phyloP scores from a whole-genome alignment of 2,797 vertebrate species.

The Cetoscarus ocellatus region DNA sequence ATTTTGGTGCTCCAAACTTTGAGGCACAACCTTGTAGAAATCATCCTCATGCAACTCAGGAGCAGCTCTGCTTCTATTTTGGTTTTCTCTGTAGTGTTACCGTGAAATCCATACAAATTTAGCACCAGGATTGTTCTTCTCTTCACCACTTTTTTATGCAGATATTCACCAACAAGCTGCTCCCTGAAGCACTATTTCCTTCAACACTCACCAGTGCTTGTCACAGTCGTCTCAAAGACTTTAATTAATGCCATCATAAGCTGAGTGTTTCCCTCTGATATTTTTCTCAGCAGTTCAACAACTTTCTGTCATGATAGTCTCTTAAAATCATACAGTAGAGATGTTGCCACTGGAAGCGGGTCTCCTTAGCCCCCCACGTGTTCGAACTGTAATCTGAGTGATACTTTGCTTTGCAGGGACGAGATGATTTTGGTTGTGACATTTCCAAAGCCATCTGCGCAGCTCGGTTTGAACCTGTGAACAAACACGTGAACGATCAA shows the following conservation, averaged over 20 bases:
- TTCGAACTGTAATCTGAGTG: constrained; percentile 84
- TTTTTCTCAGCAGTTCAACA: constrained; percentile 4
- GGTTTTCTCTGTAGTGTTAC: constrained; percentile 9
- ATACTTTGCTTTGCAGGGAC: constrained; percentile 80
- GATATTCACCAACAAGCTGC: not conserved
- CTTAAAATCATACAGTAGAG: constrained; percentile 81
- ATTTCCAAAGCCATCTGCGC: constrained; percentile 84
- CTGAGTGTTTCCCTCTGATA: constrained; percentile 17
- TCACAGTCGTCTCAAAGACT: constrained; percentile 3
- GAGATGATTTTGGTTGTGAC: constrained; percentile 83
- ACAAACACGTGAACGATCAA: not conserved
- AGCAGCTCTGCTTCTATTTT: constrained; percentile 35
- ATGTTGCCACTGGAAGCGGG: constrained; percentile 71
- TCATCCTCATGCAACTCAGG: constrained; percentile 1
- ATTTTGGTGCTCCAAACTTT: constrained; percentile 21
- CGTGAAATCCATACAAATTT: constrained; percentile 14
- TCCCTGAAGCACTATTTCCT: constrained; percentile 14
- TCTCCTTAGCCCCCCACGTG: constrained; percentile 73
- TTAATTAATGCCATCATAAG: constrained; percentile 11
- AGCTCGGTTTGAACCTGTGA: constrained; percentile 89
- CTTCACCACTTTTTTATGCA: not conserved
- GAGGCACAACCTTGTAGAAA: constrained; percentile 23
- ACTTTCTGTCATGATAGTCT: not conserved
- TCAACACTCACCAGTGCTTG: constrained; percentile 16
- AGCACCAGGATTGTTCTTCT: constrained; percentile 1